Percentiles rank a stretch among this genome's conserved stretches.
Evolutionary conservation across 2,888 invertebrate genomes (phyloP).

Genomic region (Drosophila planitibia): DNA sequence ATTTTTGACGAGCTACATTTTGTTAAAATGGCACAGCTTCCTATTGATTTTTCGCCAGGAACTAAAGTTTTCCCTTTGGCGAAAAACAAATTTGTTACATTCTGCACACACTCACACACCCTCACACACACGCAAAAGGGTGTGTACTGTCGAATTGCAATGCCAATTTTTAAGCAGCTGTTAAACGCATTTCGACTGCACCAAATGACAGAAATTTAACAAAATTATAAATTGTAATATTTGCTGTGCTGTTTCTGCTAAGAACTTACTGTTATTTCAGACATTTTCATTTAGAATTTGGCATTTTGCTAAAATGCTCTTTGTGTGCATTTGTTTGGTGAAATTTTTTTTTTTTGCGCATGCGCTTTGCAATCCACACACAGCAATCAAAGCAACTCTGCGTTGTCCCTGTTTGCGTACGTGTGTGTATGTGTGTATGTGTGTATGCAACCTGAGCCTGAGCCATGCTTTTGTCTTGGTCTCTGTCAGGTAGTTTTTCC

Average conservation of each 20-base stretch:
- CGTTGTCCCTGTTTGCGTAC: conserved; percentile 27
- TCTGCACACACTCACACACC: conserved; percentile 30
- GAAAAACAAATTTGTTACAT: conserved; percentile 58
- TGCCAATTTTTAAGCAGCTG: conserved; percentile 11
- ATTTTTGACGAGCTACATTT: conserved; percentile 1
- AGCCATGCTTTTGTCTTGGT: conserved; percentile 51
- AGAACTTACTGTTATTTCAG: neutral
- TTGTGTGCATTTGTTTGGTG: conserved; percentile 50
- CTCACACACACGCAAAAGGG: conserved; percentile 47
- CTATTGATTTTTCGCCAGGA: conserved; percentile 68
- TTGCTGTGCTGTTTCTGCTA: neutral
- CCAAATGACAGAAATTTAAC: neutral
- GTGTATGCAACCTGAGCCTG: conserved; percentile 55
- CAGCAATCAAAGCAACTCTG: conserved; percentile 72
- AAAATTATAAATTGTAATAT: neutral
- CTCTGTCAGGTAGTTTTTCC: conserved; percentile 73
- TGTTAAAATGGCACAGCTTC: conserved; percentile 46
- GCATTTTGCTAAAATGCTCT: conserved; percentile 32
- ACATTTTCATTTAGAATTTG: conserved; percentile 65
- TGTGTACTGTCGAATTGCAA: conserved; percentile 39
- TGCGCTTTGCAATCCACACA: conserved; percentile 54
- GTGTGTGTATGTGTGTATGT: conserved; percentile 18
- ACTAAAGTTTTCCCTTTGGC: conserved; percentile 50
- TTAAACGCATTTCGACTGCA: neutral
- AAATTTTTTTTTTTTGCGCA: conserved; percentile 76